Evolutionary conservation across 2,888 invertebrate genomes (phyloP).

Genomic region (Nyleta sp.): DNA sequence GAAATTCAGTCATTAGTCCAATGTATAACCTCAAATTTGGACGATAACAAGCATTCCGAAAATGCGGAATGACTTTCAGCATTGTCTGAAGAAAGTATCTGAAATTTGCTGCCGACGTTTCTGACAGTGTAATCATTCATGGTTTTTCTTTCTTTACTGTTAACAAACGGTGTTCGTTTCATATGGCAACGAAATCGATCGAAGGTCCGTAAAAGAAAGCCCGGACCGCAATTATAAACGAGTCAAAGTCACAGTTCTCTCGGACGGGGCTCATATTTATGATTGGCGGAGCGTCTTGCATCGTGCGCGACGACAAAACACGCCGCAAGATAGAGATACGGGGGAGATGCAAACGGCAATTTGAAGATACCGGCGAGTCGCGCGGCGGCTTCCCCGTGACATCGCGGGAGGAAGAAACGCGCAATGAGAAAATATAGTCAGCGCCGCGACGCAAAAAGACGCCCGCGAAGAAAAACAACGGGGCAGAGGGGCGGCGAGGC

Average conservation of each 20-base stretch:
- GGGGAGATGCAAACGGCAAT: conserved; percentile 41
- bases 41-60: too few species aligned
- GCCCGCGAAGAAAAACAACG: conserved; percentile 29
- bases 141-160: too few species aligned
- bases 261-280: conserved; percentile 25
- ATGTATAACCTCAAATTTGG: too few species aligned
- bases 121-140: too few species aligned
- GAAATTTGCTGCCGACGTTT: too few species aligned
- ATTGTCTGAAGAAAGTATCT: too few species aligned
- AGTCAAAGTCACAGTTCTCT: conserved; percentile 22
- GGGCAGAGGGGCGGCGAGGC: conserved; percentile 3
- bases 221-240: conserved; percentile 16
- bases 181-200: background rate
- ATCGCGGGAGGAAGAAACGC: conserved; percentile 32
- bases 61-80: too few species aligned
- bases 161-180: too few species aligned
- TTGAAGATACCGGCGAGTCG: conserved; percentile 26
- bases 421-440: conserved; percentile 51
- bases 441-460: conserved; percentile 44
- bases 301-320: conserved; percentile 32
- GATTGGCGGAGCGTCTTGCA: conserved; percentile 23
- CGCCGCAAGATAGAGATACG: conserved; percentile 25
- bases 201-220: conserved; percentile 17
- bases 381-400: conserved; percentile 16
- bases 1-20: too few species aligned